phyloP scores from a whole-genome alignment of 2,113 vertebrate species.

The Nesogale talazaci region DNA sequence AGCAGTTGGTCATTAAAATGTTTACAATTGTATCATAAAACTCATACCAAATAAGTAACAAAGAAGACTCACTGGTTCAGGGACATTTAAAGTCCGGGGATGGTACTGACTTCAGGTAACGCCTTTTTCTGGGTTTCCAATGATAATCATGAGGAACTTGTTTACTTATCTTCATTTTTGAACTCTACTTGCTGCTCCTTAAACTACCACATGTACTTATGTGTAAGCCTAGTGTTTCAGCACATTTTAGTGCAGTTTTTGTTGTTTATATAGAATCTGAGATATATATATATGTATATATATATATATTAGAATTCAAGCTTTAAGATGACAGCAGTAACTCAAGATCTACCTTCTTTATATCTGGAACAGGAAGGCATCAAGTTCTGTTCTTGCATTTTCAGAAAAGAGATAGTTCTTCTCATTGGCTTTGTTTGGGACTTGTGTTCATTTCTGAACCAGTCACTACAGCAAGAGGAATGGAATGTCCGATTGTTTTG shows the following conservation, averaged over 20 bases:
- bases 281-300: too few relatives aligned
- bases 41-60: neutral
- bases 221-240: too few relatives aligned
- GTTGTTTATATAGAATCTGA: too few relatives aligned
- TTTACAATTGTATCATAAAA: slow-evolving; percentile 28
- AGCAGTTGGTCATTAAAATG: neutral
- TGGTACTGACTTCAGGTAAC: neutral
- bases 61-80: neutral
- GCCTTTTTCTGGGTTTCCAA: neutral
- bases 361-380: neutral
- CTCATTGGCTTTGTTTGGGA: slow-evolving; percentile 11
- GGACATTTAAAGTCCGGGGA: neutral
- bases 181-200: neutral
- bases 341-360: neutral
- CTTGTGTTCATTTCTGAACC: neutral
- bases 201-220: neutral
- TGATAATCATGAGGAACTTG: neutral
- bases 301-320: too few relatives aligned
- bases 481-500: neutral
- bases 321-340: slow-evolving; percentile 16
- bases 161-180: slow-evolving; percentile 3
- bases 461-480: neutral
- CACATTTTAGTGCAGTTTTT: too few relatives aligned
- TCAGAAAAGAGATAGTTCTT: neutral
- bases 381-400: neutral